These are phyloP conservation scores for Hypsopygia costalis DNA, from an alignment of 2,888 invertebrate genomes.

Conservation along the genomic window DNA sequence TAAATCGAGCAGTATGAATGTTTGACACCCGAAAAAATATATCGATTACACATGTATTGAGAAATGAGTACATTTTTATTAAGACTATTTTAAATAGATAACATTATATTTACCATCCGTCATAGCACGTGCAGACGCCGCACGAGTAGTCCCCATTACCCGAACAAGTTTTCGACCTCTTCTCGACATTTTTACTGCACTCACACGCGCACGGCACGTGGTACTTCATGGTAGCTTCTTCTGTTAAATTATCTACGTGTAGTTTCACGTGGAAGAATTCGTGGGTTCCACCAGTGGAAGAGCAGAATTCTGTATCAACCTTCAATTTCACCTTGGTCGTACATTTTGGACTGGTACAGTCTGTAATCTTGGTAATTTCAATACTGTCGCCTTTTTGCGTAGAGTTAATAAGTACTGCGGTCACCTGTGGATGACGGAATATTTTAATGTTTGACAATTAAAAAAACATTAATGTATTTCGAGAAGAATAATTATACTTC, in stretches of 20 bases:
- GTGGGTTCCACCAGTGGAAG: slow-evolving; percentile 21
- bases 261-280: slow-evolving; percentile 41
- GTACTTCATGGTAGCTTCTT: slow-evolving; percentile 38
- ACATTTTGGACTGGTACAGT: neutral
- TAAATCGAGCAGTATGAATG: no score
- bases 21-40: no score
- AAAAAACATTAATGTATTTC: neutral
- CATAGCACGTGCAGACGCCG: slow-evolving; percentile 82
- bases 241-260: slow-evolving; percentile 29
- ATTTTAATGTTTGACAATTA: neutral
- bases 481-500: no score
- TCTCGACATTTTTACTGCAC: slow-evolving; percentile 43
- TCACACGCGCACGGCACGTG: slow-evolving; percentile 58
- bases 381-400: neutral
- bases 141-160: slow-evolving; percentile 77
- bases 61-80: no score
- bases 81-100: no score
- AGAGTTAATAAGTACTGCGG: neutral
- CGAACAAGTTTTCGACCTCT: slow-evolving; percentile 59
- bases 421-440: neutral
- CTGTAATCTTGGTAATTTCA: neutral
- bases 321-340: neutral
- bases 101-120: slow-evolving; percentile 47
- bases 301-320: slow-evolving; percentile 33
- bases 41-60: no score